Base-by-base conservation (phyloP, 2,888 invertebrate genomes). In the Pteria penguin region DNA sequence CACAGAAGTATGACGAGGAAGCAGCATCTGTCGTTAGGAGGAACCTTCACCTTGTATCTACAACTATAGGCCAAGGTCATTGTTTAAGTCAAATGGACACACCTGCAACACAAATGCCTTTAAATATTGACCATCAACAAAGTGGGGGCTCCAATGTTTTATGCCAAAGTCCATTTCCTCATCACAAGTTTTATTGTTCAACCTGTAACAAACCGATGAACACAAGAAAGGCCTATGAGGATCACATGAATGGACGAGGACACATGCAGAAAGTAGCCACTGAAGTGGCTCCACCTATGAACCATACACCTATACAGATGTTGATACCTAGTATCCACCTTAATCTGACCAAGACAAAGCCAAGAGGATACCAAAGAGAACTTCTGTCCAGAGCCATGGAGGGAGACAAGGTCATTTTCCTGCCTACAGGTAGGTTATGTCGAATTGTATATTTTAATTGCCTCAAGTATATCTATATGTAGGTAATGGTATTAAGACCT, bases 391-490 rank as follows among this genome's bases (percentile, higher is more conserved):
- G 87, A 71, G 83, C 88, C 0, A 81, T 89, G 84, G 78, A 66
- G 14, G 33, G 62, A 22, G 88, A 90, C 72, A 81, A 79, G 18
- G 82, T 90, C 24, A 82, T 86, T 66, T 90, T 89, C 68, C 81
- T 90, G 26, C 90, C 90, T 32, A 90, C 90, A 81, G 90, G 90
- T 88, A 68, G 75, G 68, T 63, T 24, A 24, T n/a, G n/a, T n/a
- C n/a, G n/a, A n/a, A n/a, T n/a, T n/a, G n/a, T n/a, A n/a, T n/a
- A n/a, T n/a, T n/a, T n/a, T n/a, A n/a, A n/a, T n/a, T n/a, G n/a
- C n/a, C n/a, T n/a, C n/a, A n/a, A n/a, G n/a, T n/a, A n/a, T n/a
- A n/a, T n/a, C n/a, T n/a, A n/a, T n/a, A n/a, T n/a, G n/a, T n/a
- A n/a, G n/a, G n/a, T n/a, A n/a, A n/a, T n/a, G n/a, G n/a, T n/a